phyloP scores from a whole-genome alignment of 2,888 invertebrate genomes.

The Drosophila cracens region DNA sequence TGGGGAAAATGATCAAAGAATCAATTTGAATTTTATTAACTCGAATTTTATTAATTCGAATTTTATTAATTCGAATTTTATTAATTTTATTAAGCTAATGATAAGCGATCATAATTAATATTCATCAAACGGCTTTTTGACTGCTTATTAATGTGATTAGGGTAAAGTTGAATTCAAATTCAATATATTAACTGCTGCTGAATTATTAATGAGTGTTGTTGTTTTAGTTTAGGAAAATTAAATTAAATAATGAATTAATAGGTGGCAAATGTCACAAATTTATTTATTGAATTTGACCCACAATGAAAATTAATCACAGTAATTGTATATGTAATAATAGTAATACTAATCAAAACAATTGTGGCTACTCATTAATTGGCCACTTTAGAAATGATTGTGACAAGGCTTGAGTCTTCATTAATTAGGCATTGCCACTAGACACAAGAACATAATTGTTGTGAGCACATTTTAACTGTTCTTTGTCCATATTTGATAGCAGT shows the following conservation, averaged over 20 bases:
- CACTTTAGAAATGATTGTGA: neutral
- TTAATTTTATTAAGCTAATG: too few relatives aligned
- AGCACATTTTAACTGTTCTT: constrained; percentile 49
- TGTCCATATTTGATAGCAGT: constrained; percentile 27
- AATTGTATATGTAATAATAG: neutral
- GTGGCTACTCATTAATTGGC: neutral
- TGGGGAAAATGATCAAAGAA: neutral
- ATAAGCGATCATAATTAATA: neutral
- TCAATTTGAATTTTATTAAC: neutral
- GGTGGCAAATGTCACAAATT: neutral
- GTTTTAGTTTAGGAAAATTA: neutral
- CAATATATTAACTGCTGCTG: neutral
- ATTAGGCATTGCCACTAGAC: constrained; percentile 18
- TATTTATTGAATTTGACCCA: neutral
- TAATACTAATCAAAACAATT: neutral
- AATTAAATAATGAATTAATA: neutral
- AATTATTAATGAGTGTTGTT: neutral
- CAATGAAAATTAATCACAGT: neutral
- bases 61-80: neutral
- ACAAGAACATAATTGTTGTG: neutral
- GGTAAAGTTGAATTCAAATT: neutral
- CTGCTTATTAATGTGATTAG: neutral
- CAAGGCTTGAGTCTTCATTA: constrained; percentile 2
- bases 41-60: too few relatives aligned
- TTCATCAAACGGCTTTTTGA: constrained; percentile 30